Evolutionary conservation across 2,888 invertebrate species (phyloP).

Genomic region (Idaea aversata): DNA sequence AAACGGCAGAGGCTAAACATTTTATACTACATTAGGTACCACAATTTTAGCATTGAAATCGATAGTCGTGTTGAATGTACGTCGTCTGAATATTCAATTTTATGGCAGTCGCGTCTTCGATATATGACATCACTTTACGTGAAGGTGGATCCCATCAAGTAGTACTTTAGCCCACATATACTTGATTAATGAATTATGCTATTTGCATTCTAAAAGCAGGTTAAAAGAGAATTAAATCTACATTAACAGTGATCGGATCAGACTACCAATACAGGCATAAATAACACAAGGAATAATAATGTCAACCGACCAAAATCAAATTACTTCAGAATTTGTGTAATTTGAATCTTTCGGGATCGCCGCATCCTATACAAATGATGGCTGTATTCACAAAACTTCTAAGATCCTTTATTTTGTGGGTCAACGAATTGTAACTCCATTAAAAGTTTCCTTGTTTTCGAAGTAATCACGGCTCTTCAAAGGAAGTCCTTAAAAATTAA

Average conservation of each 20-base stretch:
- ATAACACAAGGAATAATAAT: neutral
- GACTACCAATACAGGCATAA: neutral
- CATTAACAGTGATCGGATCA: neutral
- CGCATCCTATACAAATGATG: constrained; percentile 6
- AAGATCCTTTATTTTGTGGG: constrained; percentile 51
- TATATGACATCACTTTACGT: constrained; percentile 4
- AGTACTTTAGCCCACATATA: neutral
- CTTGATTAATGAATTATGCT: neutral
- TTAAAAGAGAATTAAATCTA: neutral
- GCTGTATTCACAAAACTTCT: constrained; percentile 25
- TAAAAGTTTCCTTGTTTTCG: constrained; percentile 75
- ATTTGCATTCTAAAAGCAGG: neutral
- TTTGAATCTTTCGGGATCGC: neutral
- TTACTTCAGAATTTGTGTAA: neutral
- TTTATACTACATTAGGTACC: constrained; percentile 29
- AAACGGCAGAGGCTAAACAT: constrained; percentile 6
- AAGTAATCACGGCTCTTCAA: constrained; percentile 70
- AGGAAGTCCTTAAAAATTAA: constrained; percentile 78
- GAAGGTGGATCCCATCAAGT: neutral
- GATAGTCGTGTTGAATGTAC: constrained; percentile 55
- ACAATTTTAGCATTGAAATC: constrained; percentile 58
- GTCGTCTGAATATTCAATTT: constrained; percentile 18
- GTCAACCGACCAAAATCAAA: neutral
- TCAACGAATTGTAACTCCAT: constrained; percentile 75
- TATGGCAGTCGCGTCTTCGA: constrained; percentile 11